phyloP scores from a whole-genome alignment of 1,140 invertebrate species.

The Leptoteleia sp. region DNA sequence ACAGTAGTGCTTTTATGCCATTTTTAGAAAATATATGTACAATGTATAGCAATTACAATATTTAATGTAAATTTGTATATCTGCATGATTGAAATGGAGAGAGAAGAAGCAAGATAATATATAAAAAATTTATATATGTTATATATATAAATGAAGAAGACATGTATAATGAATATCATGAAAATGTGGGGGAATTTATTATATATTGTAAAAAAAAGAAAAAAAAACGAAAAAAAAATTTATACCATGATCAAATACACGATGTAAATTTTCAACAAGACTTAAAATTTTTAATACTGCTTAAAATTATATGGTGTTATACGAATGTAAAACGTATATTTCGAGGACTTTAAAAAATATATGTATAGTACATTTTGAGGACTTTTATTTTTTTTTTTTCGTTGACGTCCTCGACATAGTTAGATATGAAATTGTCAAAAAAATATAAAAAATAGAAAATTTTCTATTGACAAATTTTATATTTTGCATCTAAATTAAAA shows the following conservation, averaged over 20 bases:
- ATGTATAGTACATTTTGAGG: no score
- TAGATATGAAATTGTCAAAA: no score
- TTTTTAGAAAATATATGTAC: constrained; percentile 10
- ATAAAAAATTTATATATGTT: no score
- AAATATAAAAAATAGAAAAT: no score
- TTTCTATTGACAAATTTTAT: no score
- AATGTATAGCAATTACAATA: constrained; percentile 11
- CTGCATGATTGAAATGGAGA: constrained; percentile 18
- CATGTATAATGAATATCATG: constrained; percentile 32
- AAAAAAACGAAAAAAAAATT: no score
- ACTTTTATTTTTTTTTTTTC: no score
- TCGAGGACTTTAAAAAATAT: no score
- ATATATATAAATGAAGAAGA: not conserved
- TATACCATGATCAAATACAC: constrained; percentile 16
- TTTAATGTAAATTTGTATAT: constrained; percentile 37
- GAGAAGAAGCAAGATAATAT: not conserved
- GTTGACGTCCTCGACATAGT: no score
- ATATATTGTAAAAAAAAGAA: constrained; percentile 15
- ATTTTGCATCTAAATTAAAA: no score
- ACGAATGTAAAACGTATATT: no score
- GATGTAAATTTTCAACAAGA: constrained; percentile 33
- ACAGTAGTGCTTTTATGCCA: constrained; percentile 21
- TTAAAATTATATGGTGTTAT: constrained; percentile 19
- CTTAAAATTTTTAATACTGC: constrained; percentile 21
- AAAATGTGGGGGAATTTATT: constrained; percentile 2